Base-by-base conservation (phyloP, 2,888 invertebrate genomes). In the Zele albiditarsus region DNA sequence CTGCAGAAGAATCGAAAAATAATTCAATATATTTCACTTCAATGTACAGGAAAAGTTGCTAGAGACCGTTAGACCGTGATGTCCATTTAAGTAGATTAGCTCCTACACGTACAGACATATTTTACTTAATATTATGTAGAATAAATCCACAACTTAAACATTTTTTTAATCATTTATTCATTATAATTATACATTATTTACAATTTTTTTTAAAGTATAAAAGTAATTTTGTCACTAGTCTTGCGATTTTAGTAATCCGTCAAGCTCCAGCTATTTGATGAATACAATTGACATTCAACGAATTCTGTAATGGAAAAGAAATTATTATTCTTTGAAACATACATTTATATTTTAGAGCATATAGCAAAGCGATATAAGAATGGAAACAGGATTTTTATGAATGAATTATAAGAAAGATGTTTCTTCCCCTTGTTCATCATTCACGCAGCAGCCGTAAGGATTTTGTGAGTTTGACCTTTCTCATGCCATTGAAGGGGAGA, bases 391-490 rank as follows among this genome's bases (percentile, higher is more conserved):
- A 62, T 31, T 62, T 62, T 58, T 12, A 14, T 27, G 28, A 68
- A 46, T 46, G 57, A 20, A 5, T 33, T 31, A 53, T 69, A 6
- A 25, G 16, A 6, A 14, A 20, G 14, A 33, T 5, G 10, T 28
- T 60, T 62, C 23, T 38, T 2, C 28, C 71, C 58, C 63, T 71
- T 53, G 23, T 66, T 53, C 14, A 14, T 73, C 63, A 23, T 67
- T 53, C 14, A 20, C 71, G 60, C 79, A 79, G 78, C 78, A 78
- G 58, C 28, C 68, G 38, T 38, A 16, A 58, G 72, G 53, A 16
- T 20, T 42, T 49, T 38, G 25, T n/a, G 68, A 65, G 69, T 69
- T 25, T 77, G 79, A 79, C 78, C 79, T 78, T 67, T 79, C 79
- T 60, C 79, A 79, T 74, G 79, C 78, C 77, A 77, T 60, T 72